Evolutionary conservation across 2,113 vertebrate species (phyloP), one percentile per base, ranked within the genome.

Genomic region (Benitochromis conjunctus): DNA sequence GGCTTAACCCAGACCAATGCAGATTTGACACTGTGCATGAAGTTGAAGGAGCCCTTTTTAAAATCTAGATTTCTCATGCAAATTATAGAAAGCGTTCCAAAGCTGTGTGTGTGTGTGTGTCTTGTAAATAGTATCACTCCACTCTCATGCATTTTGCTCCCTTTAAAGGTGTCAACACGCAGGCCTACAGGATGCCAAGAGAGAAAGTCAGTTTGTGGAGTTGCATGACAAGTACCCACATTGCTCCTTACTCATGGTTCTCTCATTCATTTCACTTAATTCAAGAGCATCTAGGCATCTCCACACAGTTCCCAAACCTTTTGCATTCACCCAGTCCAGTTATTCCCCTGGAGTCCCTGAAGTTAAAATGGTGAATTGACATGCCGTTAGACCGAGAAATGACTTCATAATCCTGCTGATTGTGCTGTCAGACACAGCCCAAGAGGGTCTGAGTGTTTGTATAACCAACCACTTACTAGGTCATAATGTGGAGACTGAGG

Each of bases 401-500:
- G 10, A 66, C 83, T 90, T 85, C 12, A 64, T 46, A 84, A 90
- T 91, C 81, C 78, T 89, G 78, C 12, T 86, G 87, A 88, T 93
- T 86, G 82, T 80, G 66, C 83, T 88, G 90, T 91, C 89, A 90
- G 85, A 87, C 48, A 80, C 53, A 80, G 66, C 84, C 87, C 71
- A 69, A 60, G 81, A 90, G 86, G 80, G 86, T 89, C 82, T 85
- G 87, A 77, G 64, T 92, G 89, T 95, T 91, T 93, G 92, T 93
- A 89, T 91, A 95, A 93, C 87, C 92, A 93, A 86, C 56, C 85
- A 91, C 89, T 95, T 95, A 95, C 92, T 94, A 80, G 95, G 93
- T 94, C 93, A 93, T 95, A 94, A 94, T 94, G 91, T 95, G 84
- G 92, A 92, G 93, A 86, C 93, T 86, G 91, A 90, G 90, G 90